Percentiles rank a stretch among this genome's conserved stretches.
Conservation (phyloP, 2,888 invertebrate genomes). For the Agrochola macilenta region DNA sequence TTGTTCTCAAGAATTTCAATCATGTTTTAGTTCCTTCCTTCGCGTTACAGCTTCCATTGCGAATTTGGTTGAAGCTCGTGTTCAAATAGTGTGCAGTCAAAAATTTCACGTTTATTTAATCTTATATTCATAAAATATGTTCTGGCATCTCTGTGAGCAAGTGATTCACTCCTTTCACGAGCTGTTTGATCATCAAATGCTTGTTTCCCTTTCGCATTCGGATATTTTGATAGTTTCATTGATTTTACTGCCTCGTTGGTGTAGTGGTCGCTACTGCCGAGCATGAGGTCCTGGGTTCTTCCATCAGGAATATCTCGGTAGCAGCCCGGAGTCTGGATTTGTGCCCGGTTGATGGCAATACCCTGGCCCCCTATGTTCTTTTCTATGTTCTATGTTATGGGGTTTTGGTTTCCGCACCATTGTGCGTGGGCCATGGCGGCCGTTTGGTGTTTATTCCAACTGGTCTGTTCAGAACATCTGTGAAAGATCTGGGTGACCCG, state of each 20-base stretch:
- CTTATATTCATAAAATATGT: slow-evolving; percentile 23
- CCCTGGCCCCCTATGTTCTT: too few species aligned
- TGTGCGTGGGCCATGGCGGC: too few species aligned
- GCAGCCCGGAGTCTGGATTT: too few species aligned
- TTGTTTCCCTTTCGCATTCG: slow-evolving; percentile 1
- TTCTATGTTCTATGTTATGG: too few species aligned
- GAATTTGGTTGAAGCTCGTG: slow-evolving; percentile 8
- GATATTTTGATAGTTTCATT: slow-evolving; percentile 12
- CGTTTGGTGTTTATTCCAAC: too few species aligned
- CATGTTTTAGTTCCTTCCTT: not conserved
- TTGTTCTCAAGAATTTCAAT: slow-evolving; percentile 13
- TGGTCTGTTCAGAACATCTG: too few species aligned
- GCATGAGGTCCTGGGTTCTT: too few species aligned
- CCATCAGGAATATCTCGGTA: too few species aligned
- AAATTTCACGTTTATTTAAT: slow-evolving; percentile 17
- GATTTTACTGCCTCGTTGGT: not conserved
- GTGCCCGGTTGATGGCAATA: too few species aligned
- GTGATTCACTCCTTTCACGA: slow-evolving; percentile 12
- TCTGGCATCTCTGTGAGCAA: slow-evolving; percentile 2
- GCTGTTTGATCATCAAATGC: slow-evolving; percentile 10
- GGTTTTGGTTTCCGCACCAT: too few species aligned
- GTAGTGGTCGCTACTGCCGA: too few species aligned
- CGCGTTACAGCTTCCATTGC: not conserved
- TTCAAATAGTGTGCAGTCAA: slow-evolving; percentile 14
- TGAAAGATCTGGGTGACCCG: too few species aligned